phyloP scores from a whole-genome alignment of 2,113 vertebrate genomes.

The Corapipo altera region DNA sequence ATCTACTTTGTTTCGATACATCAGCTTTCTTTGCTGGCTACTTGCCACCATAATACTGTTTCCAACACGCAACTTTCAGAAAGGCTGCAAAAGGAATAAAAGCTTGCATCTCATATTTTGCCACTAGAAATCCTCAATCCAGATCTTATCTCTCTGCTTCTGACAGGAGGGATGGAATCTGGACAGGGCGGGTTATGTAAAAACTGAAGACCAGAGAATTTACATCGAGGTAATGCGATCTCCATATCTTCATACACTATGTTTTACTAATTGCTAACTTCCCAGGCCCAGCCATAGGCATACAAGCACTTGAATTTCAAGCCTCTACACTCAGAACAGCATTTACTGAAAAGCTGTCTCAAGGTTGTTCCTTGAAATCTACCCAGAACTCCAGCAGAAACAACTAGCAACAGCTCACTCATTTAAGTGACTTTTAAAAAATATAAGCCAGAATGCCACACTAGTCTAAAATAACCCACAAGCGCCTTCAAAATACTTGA shows the following conservation, averaged over 20 bases:
- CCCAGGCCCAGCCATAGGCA: not conserved
- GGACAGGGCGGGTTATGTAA: not conserved
- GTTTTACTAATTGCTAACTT: not conserved
- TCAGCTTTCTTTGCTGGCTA: not conserved
- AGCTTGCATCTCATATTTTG: not conserved
- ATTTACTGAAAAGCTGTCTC: not conserved
- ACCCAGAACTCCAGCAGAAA: not conserved
- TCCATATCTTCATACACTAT: not conserved
- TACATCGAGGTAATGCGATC: not conserved
- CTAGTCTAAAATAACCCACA: not conserved
- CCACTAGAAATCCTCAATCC: not conserved
- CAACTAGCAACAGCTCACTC: not conserved
- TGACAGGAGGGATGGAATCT: not conserved
- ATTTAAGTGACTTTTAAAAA: not conserved
- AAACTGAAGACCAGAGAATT: not conserved
- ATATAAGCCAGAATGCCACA: not conserved
- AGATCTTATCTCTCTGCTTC: not conserved
- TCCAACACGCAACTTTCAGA: not conserved
- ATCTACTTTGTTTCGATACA: not conserved
- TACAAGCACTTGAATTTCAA: not conserved
- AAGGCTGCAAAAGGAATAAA: not conserved
- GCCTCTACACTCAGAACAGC: not conserved
- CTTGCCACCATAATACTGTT: not conserved
- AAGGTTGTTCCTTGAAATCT: not conserved
- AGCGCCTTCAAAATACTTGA: not conserved